These are phyloP conservation scores for Taeniopygia guttata DNA, from an alignment of 2,797 vertebrate species.

Conservation along the genomic window DNA sequence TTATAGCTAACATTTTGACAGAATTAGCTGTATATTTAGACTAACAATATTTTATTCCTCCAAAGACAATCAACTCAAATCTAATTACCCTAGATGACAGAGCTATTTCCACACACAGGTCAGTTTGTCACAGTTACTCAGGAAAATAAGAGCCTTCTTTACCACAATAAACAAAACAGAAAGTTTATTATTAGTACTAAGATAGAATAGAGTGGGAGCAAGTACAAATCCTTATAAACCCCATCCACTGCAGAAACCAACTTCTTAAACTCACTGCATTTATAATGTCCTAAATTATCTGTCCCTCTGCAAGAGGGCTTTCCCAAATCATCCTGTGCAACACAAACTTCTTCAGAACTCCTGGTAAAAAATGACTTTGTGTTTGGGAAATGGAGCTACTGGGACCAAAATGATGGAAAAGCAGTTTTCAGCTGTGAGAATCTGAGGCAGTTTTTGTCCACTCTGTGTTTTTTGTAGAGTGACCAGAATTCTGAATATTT, in stretches of 20 bases:
- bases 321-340: background rate
- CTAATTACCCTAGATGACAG: background rate
- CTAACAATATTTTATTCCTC: background rate
- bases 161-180: background rate
- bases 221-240: background rate
- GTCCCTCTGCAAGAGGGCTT: background rate
- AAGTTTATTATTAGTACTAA: background rate
- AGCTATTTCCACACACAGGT: accelerated
- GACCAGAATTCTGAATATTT: background rate
- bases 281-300: background rate
- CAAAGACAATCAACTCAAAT: background rate
- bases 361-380: background rate
- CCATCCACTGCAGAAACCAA: background rate
- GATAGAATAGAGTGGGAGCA: background rate
- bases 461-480: background rate
- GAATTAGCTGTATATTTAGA: background rate
- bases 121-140: background rate
- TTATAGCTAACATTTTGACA: background rate
- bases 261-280: background rate
- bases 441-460: background rate
- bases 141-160: background rate
- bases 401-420: background rate
- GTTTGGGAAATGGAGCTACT: background rate
- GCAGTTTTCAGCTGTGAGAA: background rate
- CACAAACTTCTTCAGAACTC: background rate